Percentiles rank a stretch among this genome's conserved stretches.
phyloP scores from a whole-genome alignment of 2,888 invertebrate species.

The Philereme transversata region DNA sequence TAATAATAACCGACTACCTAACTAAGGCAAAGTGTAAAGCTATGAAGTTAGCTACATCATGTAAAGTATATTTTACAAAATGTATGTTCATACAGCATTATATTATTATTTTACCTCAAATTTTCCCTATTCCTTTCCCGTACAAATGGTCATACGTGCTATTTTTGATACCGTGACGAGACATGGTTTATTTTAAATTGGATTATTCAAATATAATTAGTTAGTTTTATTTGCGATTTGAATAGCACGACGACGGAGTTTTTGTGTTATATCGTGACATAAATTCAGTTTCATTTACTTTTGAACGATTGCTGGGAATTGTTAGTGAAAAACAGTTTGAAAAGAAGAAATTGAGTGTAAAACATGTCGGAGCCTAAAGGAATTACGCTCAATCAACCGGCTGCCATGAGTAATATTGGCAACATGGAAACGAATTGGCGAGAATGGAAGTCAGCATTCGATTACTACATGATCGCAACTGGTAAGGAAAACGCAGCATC shows the following conservation, averaged over 20 bases:
- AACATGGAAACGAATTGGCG: conserved; percentile 25
- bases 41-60: not conserved
- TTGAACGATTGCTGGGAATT: not conserved
- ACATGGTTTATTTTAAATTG: not conserved
- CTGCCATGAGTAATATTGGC: conserved; percentile 10
- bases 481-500: conserved; percentile 20
- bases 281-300: conserved; percentile 1
- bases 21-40: not conserved
- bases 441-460: conserved; percentile 29
- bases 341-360: not conserved
- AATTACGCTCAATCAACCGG: conserved; percentile 19
- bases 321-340: conserved; percentile 4
- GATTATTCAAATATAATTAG: not conserved
- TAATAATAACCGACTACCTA: no score
- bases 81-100: not conserved
- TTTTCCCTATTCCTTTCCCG: conserved; percentile 6
- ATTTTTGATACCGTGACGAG: conserved; percentile 6
- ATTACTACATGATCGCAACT: conserved; percentile 30
- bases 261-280: not conserved
- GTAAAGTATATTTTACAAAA: no score
- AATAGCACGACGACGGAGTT: not conserved
- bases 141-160: not conserved
- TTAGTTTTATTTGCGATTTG: not conserved
- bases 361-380: not conserved
- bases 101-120: not conserved